phyloP scores from a whole-genome alignment of 1,140 invertebrate species.

The Diorhabda carinulata region DNA sequence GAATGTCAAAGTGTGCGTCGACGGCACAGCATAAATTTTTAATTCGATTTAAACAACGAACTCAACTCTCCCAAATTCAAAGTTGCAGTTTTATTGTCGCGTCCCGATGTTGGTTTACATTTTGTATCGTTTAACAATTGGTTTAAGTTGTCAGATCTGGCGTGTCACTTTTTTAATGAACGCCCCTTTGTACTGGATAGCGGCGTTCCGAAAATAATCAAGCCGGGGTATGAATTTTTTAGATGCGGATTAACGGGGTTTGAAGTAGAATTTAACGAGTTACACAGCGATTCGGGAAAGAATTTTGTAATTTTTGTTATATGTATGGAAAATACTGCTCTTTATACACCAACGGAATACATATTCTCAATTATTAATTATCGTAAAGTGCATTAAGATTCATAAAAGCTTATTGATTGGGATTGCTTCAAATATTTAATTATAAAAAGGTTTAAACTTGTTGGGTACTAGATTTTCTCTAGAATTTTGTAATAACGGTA shows the following conservation, averaged over 20 bases:
- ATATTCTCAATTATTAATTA: too few relatives aligned
- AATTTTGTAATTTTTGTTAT: too few relatives aligned
- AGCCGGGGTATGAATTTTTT: conserved; percentile 12
- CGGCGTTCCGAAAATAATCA: conserved; percentile 1
- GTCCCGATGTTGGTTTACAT: conserved; percentile 17
- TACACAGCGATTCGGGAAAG: background rate
- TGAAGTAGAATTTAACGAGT: conserved; percentile 1
- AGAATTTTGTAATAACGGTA: too few relatives aligned
- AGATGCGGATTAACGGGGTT: conserved; percentile 3
- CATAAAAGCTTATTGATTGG: too few relatives aligned
- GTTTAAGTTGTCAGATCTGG: conserved; percentile 40
- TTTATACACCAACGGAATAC: too few relatives aligned
- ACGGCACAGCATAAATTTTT: conserved; percentile 40
- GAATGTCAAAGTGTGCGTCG: conserved; percentile 40
- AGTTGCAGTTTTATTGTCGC: conserved; percentile 38
- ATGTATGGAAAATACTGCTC: too few relatives aligned
- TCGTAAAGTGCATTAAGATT: too few relatives aligned
- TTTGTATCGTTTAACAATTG: conserved; percentile 41
- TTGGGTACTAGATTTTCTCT: too few relatives aligned
- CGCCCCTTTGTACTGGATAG: conserved; percentile 21
- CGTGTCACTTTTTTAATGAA: conserved; percentile 38
- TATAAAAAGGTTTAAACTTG: too few relatives aligned
- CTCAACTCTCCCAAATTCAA: conserved; percentile 30
- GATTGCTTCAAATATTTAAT: too few relatives aligned
- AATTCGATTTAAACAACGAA: conserved; percentile 43